Conservation (phyloP, 2,888 invertebrate genomes). For the Tetragonisca angustula region DNA sequence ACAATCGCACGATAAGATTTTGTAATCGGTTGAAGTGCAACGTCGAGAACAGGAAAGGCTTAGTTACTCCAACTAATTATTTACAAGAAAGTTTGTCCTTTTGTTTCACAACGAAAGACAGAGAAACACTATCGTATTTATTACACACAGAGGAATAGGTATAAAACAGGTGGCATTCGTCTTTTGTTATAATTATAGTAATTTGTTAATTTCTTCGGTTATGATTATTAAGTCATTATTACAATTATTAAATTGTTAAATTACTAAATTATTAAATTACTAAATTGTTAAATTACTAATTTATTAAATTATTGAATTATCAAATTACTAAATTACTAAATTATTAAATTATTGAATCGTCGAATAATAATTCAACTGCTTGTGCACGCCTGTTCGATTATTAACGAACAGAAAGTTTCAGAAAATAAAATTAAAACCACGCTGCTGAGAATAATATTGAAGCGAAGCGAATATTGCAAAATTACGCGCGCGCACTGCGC, state of each 20-base stretch:
- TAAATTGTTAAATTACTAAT: no score
- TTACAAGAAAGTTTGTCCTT: not conserved
- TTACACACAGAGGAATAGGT: no score
- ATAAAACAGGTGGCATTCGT: no score
- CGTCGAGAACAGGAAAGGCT: not conserved
- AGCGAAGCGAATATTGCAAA: not conserved
- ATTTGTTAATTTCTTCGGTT: no score
- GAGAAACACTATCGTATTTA: no score
- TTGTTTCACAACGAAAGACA: not conserved
- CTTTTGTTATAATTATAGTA: no score
- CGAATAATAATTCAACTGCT: not conserved
- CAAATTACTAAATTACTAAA: no score
- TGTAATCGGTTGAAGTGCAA: not conserved
- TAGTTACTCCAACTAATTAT: not conserved
- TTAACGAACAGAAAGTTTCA: no score
- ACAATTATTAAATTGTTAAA: no score
- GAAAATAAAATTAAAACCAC: not conserved
- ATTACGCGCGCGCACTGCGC: not conserved
- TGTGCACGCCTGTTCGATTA: not conserved
- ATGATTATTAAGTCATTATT: no score
- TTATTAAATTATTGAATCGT: not conserved
- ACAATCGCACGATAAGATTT: not conserved
- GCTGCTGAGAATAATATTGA: not conserved
- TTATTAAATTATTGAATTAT: no score
- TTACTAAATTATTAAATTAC: no score